phyloP scores from a whole-genome alignment of 2,113 vertebrate species.

The Solea solea region DNA sequence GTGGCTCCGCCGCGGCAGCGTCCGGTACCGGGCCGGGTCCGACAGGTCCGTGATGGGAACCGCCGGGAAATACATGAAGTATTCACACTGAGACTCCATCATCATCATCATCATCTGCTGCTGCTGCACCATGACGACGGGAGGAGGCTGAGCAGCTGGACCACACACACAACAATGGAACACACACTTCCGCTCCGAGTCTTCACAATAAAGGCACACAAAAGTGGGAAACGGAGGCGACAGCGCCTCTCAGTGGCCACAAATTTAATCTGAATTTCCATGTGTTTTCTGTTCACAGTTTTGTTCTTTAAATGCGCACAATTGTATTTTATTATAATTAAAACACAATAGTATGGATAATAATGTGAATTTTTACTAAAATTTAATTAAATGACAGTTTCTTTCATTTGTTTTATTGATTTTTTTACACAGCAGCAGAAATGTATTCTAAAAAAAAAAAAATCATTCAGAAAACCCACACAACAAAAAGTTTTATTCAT shows the following conservation, averaged over 20 bases:
- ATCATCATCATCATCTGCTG: conserved; percentile 29
- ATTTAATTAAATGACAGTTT: too few relatives aligned
- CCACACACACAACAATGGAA: conserved; percentile 10
- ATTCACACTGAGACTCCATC: conserved; percentile 95
- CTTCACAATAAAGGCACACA: conserved; percentile 45
- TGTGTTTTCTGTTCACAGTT: too few relatives aligned
- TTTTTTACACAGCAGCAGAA: too few relatives aligned
- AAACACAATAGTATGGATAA: too few relatives aligned
- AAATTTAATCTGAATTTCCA: too few relatives aligned
- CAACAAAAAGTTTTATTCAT: too few relatives aligned
- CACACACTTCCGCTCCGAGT: conserved; percentile 31
- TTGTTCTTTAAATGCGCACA: too few relatives aligned
- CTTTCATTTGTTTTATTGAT: too few relatives aligned
- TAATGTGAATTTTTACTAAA: too few relatives aligned
- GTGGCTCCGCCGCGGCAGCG: conserved; percentile 89
- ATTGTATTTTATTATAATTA: too few relatives aligned
- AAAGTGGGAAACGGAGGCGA: not conserved
- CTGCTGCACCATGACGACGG: conserved; percentile 71
- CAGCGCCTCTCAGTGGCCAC: conserved; percentile 18
- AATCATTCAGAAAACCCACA: too few relatives aligned
- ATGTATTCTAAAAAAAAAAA: too few relatives aligned
- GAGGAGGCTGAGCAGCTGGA: conserved; percentile 47
- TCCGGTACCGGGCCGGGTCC: conserved; percentile 88
- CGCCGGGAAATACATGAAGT: conserved; percentile 95
- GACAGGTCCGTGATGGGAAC: conserved; percentile 89